These are phyloP conservation scores for Drosophila gaucha DNA, from an alignment of 2,888 invertebrate species.

Conservation along the genomic window DNA sequence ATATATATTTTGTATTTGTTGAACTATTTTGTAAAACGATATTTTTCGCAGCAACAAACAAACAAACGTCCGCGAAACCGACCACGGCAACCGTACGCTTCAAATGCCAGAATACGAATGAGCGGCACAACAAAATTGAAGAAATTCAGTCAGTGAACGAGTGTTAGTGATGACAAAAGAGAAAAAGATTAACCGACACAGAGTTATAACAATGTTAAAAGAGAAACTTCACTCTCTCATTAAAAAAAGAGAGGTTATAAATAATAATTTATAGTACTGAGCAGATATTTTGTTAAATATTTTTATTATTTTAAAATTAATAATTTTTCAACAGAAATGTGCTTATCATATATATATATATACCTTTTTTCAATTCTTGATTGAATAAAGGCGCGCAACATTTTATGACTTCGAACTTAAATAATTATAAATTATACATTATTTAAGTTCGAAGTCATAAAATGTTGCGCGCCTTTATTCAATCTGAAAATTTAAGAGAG, in stretches of 20 bases:
- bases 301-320: constrained; percentile 1
- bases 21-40: constrained; percentile 53
- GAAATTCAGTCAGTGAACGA: constrained; percentile 20
- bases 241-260: background rate
- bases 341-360: background rate
- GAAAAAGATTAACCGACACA: background rate
- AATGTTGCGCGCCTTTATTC: background rate
- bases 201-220: background rate
- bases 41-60: constrained; percentile 58
- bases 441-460: background rate
- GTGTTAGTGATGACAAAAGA: constrained; percentile 4
- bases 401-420: too few species aligned
- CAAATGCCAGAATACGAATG: constrained; percentile 57
- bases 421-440: too few species aligned
- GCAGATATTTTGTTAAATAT: background rate
- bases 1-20: constrained; percentile 25
- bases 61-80: constrained; percentile 52
- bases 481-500: too few species aligned
- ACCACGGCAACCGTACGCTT: constrained; percentile 48
- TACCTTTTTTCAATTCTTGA: too few species aligned
- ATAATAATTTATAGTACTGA: background rate
- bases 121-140: constrained; percentile 47
- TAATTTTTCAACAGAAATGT: background rate
- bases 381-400: too few species aligned
- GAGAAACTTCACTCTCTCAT: background rate